These are phyloP conservation scores for silkworm (Bombyx mori) DNA, from an alignment of 1,140 invertebrate species.

Conservation along the genomic window ASM3026992v2 NC_085117.1:14582001-14582500, in stretches of 20 bases:
- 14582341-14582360: neutral
- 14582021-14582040: constrained; percentile 57
- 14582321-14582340: no score
- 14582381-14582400: constrained; percentile 22
- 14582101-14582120: neutral
- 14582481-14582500: constrained; percentile 68
- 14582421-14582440: constrained; percentile 48
- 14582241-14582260: no score
- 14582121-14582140: neutral
- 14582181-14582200: neutral
- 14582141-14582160: neutral
- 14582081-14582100: neutral
- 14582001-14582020: constrained; percentile 69
- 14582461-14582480: constrained; percentile 49
- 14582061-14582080: neutral
- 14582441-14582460: constrained; percentile 62
- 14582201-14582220: no score
- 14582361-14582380: constrained; percentile 21
- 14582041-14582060: constrained; percentile 20
- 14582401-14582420: constrained; percentile 44
- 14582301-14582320: no score
- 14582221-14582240: no score
- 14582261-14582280: no score
- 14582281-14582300: no score
- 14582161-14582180: neutral